These are phyloP conservation scores for Drosophila tani DNA, from an alignment of 1,140 invertebrate species.

Conservation along the genomic window DNA sequence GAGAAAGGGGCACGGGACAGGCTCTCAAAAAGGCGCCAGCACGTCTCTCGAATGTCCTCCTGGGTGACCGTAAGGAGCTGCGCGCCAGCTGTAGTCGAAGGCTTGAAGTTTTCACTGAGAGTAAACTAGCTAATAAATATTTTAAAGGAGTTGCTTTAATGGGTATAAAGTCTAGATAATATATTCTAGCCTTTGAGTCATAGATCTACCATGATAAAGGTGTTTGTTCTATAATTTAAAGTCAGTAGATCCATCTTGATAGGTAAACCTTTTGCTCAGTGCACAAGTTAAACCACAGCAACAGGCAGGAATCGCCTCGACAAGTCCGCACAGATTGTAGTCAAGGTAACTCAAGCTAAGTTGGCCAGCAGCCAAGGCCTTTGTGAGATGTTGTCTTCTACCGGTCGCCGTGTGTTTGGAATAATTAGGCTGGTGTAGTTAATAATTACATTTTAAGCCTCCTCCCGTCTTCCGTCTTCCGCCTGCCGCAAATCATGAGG, in stretches of 20 bases:
- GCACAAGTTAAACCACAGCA: conserved; percentile 7
- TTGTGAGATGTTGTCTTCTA: conserved; percentile 1
- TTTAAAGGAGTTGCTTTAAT: no score
- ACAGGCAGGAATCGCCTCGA: conserved; percentile 36
- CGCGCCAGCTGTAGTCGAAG: background rate
- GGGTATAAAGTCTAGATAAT: background rate
- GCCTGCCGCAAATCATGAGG: conserved; percentile 24
- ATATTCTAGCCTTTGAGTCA: background rate
- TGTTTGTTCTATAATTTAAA: background rate
- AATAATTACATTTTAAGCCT: conserved; percentile 34
- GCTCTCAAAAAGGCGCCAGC: conserved; percentile 47
- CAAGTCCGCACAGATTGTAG: conserved; percentile 6
- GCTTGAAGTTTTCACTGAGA: conserved; percentile 7
- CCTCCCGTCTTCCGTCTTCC: background rate
- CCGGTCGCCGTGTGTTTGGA: conserved; percentile 9
- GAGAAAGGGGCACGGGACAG: conserved; percentile 13
- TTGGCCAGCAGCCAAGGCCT: conserved; percentile 37
- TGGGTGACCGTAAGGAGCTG: conserved; percentile 55
- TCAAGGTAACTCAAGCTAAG: conserved; percentile 14
- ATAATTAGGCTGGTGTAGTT: conserved; percentile 48
- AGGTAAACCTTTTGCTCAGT: conserved; percentile 10
- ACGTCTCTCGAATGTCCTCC: conserved; percentile 57
- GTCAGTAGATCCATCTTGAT: background rate
- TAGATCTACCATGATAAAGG: background rate
- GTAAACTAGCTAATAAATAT: no score